Base-by-base conservation (phyloP, 2,797 vertebrate genomes). In the Schizopygopsis malacanthus region DNA sequence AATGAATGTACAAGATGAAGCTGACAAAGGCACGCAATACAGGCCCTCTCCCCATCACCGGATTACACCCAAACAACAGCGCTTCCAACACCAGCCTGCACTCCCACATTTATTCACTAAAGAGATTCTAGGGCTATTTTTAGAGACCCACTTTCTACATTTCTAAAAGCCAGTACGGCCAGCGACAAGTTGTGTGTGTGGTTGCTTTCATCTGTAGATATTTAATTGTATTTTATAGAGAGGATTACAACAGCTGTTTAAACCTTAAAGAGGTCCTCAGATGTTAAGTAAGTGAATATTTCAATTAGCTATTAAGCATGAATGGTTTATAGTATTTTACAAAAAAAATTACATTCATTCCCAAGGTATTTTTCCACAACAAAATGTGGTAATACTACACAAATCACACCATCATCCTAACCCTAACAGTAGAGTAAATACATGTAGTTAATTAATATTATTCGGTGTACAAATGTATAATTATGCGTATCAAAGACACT, bases 91-190 rank as follows among this genome's bases (percentile, higher is more conserved):
- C 84, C 25, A 73, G 63, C 37, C 56, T 81, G 18, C 83, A 86
- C 65, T 59, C 52, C 25, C 61, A 59, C 72, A 59, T 52, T 56
- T 76, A 83, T 77, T 65, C 79, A 82, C 72, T 84, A 86, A 82
- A 83, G 28, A 86, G 54, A 90, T 89, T 83, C 72, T 13, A 81
- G 8, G 33, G 52, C 72, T 90, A 88, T 88, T 83, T 88, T 89
- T 88, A 90, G 89, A 90, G 83, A 81, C 87, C 86, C 71, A 73
- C 71, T 76, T 65, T 45, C 47, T 69, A 84, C 25, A 73, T 59
- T 52, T 43, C 70, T 59, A 65, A 75, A 81, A 76, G 81, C 45
- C 63, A 20, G 20, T 25, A 50, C 9, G 22, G 50, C 69, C 37
- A 59, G 22, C 10, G 22, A 75, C 78, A 80, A 59, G 78, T 65